These are phyloP conservation scores for Pluvialis apricaria DNA, from an alignment of 2,113 vertebrate genomes.

Conservation along the genomic window DNA sequence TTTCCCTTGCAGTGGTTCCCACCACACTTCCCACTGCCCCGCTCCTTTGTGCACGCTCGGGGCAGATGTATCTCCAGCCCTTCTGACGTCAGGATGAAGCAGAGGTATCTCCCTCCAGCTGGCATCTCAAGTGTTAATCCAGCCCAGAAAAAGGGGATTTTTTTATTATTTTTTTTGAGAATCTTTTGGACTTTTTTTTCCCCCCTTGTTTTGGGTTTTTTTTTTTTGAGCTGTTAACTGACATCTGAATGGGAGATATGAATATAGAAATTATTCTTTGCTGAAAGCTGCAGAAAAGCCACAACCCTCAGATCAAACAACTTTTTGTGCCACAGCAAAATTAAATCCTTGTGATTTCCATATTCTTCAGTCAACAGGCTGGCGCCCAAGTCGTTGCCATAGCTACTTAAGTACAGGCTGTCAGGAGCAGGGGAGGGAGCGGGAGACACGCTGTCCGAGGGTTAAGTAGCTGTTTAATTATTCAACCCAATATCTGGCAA, in stretches of 20 bases:
- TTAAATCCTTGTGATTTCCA: slow-evolving; percentile 55
- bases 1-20: neutral
- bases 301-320: slow-evolving; percentile 38
- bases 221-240: neutral
- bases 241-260: slow-evolving; percentile 16
- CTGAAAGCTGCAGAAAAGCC: slow-evolving; percentile 48
- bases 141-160: neutral
- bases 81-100: neutral
- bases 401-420: slow-evolving; percentile 30
- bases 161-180: neutral
- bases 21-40: neutral
- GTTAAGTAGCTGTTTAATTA: slow-evolving; percentile 48
- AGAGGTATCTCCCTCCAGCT: neutral
- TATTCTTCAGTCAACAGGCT: slow-evolving; percentile 35
- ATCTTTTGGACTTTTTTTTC: neutral
- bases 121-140: neutral
- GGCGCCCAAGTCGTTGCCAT: slow-evolving; percentile 44
- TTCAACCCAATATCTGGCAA: slow-evolving; percentile 42
- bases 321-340: slow-evolving; percentile 38
- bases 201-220: neutral
- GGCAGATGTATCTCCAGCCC: neutral
- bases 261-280: neutral
- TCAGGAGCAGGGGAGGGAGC: neutral
- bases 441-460: slow-evolving; percentile 13
- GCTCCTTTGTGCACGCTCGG: fast-evolving